Conservation (phyloP, 53 echinoderm and acorn worm species). For the Holothuria scabra region DNA sequence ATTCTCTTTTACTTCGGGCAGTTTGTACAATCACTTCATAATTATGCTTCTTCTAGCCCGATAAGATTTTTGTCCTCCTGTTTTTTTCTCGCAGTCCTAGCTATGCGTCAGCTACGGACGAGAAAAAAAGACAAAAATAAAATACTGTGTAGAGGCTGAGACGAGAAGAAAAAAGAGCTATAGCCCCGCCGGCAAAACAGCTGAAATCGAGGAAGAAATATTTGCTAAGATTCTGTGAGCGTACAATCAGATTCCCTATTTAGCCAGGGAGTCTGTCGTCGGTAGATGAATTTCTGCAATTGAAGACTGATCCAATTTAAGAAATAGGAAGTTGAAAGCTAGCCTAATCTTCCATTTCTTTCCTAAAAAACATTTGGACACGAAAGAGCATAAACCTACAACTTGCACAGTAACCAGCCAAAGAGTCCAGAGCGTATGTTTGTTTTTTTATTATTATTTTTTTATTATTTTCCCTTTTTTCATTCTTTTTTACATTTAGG, state of each 20-base stretch:
- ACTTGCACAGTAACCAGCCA: too few species aligned
- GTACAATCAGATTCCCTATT: slow-evolving; percentile 37
- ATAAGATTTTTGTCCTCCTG: slow-evolving; percentile 42
- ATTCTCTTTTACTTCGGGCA: slow-evolving; percentile 45
- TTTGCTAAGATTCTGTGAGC: slow-evolving; percentile 42
- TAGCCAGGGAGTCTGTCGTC: slow-evolving; percentile 23
- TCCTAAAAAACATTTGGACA: too few species aligned
- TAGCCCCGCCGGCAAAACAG: slow-evolving; percentile 47
- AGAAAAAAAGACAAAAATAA: slow-evolving; percentile 16
- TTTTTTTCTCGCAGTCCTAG: slow-evolving; percentile 35
- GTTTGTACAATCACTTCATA: slow-evolving; percentile 54
- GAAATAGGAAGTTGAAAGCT: slow-evolving; percentile 53
- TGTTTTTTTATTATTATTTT: too few species aligned
- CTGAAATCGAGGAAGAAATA: slow-evolving; percentile 47
- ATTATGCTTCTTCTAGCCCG: slow-evolving; percentile 48
- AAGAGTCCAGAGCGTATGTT: too few species aligned
- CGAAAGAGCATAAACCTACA: too few species aligned
- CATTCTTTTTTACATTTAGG: too few species aligned
- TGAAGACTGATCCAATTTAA: slow-evolving; percentile 43
- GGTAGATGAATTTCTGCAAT: slow-evolving; percentile 23
- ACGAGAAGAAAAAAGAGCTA: slow-evolving; percentile 15
- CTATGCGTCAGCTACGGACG: slow-evolving; percentile 44
- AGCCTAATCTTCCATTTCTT: slow-evolving; percentile 10
- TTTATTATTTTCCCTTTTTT: too few species aligned
- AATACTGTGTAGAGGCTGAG: slow-evolving; percentile 18